Evolutionary conservation across 2,113 vertebrate genomes (phyloP).

Genomic region (Numida meleagris): DNA sequence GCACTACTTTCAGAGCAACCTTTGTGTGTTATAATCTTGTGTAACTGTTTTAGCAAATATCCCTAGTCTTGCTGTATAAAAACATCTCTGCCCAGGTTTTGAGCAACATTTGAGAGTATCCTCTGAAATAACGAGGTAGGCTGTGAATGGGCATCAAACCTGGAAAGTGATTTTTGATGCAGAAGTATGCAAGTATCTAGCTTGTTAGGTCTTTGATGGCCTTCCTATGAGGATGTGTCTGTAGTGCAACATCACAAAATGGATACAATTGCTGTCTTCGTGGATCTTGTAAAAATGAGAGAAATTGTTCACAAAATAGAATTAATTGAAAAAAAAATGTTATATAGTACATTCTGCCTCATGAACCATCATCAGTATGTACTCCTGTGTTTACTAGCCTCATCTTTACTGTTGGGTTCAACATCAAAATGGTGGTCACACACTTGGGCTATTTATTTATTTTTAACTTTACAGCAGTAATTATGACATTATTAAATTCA

Average conservation of each 20-base stretch:
- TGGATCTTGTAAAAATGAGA: background rate
- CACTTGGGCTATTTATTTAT: background rate
- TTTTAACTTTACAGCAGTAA: background rate
- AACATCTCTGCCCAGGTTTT: background rate
- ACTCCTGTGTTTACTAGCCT: background rate
- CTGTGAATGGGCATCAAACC: background rate
- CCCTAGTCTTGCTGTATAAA: background rate
- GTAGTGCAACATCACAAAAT: rapidly evolving
- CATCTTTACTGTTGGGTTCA: background rate
- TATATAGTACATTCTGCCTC: background rate
- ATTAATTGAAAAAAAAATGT: background rate
- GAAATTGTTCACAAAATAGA: background rate
- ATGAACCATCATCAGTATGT: background rate
- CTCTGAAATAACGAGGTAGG: background rate
- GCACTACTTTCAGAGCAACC: too few species aligned
- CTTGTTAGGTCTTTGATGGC: background rate
- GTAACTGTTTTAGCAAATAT: background rate
- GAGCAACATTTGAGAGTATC: background rate
- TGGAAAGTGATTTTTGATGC: background rate
- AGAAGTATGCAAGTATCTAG: background rate
- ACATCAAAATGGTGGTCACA: rapidly evolving
- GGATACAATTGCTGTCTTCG: background rate
- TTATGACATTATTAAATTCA: background rate
- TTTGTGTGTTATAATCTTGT: background rate
- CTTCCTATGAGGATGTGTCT: background rate